Evolutionary conservation across 2,797 vertebrate species (phyloP), one percentile per base, ranked within the genome.

Genomic region (Smutsia gigantea): DNA sequence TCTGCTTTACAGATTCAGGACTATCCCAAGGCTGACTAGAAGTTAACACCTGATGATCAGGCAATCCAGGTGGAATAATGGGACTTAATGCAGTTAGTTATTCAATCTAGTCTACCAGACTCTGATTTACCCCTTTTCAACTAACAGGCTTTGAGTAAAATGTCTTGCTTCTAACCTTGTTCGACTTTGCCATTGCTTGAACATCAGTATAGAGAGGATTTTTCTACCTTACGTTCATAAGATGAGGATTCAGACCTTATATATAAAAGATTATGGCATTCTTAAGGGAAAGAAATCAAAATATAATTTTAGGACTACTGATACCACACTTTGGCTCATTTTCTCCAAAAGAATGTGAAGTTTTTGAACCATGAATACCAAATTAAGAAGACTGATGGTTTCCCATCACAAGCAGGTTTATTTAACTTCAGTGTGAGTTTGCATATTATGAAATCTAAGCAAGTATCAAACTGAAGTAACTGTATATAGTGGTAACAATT

Each of bases 221-320:
- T 21, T 94, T 83, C 59, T 78, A 42, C 46, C 23, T 92, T 74
- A 81, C 25, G 66, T 82, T 93, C 14, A 66, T 34, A 55, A 95
- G 88, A 37, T 78, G 87, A 74, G 18, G 68, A 87, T 68, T 68
- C 74, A 69, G 5, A 61, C 29, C 18, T 51, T 21, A 75, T 75
- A 75, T 51, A 15, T 57, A 77, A 83, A 93, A 82, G 21, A 74
- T 42, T 93, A 34, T 78, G 64, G 39, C 51, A 89, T 53, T 87
- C n/a, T 61, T 94, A 61, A 82, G 34, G 69, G 72, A 88, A 88
- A 89, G 5, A 81, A 81, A 84, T 71, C 3, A 79, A 88, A 89
- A 88, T 46, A 25, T 51, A 63, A 39, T 78, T 86, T 27, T 79
- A 74, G 23, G 49, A 82, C 55, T 59, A 90, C 7, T 49, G 57